Evolutionary conservation across 2,797 vertebrate genomes (phyloP).

Genomic region (Poecilia velifera): DNA sequence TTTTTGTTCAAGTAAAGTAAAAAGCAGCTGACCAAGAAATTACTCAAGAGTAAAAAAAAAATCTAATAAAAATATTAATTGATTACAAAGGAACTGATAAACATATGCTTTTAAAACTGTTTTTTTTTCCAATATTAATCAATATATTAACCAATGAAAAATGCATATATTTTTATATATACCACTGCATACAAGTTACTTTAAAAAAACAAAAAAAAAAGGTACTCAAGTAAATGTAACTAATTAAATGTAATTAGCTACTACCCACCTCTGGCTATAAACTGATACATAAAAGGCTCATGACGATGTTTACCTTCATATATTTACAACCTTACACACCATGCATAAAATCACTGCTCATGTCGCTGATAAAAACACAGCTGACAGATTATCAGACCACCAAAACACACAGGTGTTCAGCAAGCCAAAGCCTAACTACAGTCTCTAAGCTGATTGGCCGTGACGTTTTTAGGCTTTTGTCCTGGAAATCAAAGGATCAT

Average conservation of each 20-base stretch:
- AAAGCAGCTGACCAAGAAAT: not conserved
- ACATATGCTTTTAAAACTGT: not conserved
- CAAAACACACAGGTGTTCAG: constrained; percentile 56
- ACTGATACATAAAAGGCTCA: not conserved
- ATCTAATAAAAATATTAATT: not conserved
- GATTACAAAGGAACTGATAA: not conserved
- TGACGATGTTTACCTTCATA: constrained; percentile 33
- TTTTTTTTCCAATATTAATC: too few relatives aligned
- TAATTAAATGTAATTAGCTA: not conserved
- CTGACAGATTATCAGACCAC: constrained; percentile 58
- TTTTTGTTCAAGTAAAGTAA: not conserved
- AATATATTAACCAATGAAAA: too few relatives aligned
- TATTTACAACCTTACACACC: constrained; percentile 22
- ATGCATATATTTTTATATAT: too few relatives aligned
- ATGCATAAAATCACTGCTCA: constrained; percentile 32
- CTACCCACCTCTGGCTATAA: constrained; percentile 6
- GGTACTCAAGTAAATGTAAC: not conserved
- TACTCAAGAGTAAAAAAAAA: not conserved
- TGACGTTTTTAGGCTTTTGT: constrained; percentile 57
- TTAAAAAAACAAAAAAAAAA: too few relatives aligned
- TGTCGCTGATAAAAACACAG: constrained; percentile 42
- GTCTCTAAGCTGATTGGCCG: constrained; percentile 53
- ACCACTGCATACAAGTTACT: too few relatives aligned
- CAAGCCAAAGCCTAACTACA: constrained; percentile 28
- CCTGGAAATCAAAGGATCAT: constrained; percentile 47